phyloP scores from a whole-genome alignment of 2,113 vertebrate species.

The Dendropsophus ebraccatus region DNA sequence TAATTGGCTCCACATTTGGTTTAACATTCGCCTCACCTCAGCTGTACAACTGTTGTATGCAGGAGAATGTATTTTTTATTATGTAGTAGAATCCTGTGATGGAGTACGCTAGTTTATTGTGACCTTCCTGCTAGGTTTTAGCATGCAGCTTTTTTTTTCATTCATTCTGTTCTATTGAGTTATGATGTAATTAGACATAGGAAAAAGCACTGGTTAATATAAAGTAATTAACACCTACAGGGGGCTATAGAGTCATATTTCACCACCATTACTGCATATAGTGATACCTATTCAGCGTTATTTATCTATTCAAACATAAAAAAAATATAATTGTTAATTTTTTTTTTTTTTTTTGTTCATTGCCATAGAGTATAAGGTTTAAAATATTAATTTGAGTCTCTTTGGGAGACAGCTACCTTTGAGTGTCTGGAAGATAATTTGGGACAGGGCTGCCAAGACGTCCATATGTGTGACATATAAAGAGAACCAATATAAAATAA shows the following conservation, averaged over 20 bases:
- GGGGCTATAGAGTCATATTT: slow-evolving; percentile 44
- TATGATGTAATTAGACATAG: slow-evolving; percentile 53
- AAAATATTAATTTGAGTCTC: too few species aligned
- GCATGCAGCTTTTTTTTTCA: slow-evolving; percentile 27
- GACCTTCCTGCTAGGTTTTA: slow-evolving; percentile 39
- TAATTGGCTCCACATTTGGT: background rate
- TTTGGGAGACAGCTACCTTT: too few species aligned
- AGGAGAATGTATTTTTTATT: background rate
- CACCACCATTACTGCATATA: background rate
- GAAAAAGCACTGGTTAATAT: slow-evolving; percentile 37
- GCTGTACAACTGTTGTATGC: background rate
- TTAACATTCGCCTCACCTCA: background rate
- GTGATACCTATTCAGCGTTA: background rate
- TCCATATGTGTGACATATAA: too few species aligned
- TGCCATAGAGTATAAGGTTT: background rate
- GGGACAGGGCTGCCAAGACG: too few species aligned
- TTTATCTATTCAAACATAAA: background rate
- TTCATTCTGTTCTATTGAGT: slow-evolving; percentile 50
- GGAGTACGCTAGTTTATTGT: background rate
- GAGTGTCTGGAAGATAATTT: too few species aligned
- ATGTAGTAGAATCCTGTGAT: background rate
- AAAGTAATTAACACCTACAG: slow-evolving; percentile 48
- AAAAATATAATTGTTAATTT: background rate
- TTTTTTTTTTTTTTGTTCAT: background rate
- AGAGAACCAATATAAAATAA: too few species aligned